phyloP scores from a whole-genome alignment of 2,113 vertebrate genomes.

The Mesocricetus auratus region DNA sequence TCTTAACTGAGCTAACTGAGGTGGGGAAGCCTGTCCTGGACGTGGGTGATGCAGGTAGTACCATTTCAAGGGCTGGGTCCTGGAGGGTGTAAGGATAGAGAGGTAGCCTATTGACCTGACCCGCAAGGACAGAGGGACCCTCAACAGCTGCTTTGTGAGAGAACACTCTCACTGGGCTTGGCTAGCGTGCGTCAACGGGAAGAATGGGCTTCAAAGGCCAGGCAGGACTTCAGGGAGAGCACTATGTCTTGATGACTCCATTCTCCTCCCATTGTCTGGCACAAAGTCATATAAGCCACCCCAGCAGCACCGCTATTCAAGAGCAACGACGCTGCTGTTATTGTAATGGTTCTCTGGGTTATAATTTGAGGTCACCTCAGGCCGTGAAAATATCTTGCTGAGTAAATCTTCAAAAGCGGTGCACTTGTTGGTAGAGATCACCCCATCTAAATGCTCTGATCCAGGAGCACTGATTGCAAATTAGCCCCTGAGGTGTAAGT shows the following conservation, averaged over 20 bases:
- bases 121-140: not conserved
- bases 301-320: fast-evolving
- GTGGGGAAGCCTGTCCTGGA: not conserved
- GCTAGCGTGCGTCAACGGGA: not conserved
- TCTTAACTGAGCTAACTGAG: not conserved
- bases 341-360: not conserved
- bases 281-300: not conserved
- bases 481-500: not conserved
- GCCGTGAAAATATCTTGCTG: not conserved
- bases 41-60: too few species aligned
- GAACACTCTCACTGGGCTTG: not conserved
- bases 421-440: constrained; percentile 43
- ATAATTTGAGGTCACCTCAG: not conserved
- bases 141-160: not conserved
- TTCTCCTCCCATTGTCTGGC: not conserved
- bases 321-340: not conserved
- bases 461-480: constrained; percentile 54
- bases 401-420: constrained; percentile 47
- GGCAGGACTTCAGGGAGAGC: not conserved
- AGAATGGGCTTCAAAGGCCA: not conserved
- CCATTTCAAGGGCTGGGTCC: not conserved
- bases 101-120: not conserved
- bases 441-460: constrained; percentile 61
- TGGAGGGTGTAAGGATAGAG: not conserved
- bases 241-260: not conserved